Conservation (phyloP, 1,140 invertebrate species). For the Rhopalosiphum maidis region DNA sequence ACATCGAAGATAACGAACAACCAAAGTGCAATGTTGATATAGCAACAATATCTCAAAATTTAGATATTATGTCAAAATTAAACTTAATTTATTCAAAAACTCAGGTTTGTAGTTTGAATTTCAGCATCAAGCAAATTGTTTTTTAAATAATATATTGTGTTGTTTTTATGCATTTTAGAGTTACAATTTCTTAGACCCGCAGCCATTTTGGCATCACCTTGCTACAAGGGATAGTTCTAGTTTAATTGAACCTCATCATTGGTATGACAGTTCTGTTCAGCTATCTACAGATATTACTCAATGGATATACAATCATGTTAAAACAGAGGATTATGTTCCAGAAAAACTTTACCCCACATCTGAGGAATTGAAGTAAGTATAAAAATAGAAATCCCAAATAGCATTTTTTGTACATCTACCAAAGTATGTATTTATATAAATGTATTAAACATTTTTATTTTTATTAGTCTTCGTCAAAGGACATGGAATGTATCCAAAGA, state of each 20-base stretch:
- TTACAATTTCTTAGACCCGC: conserved; percentile 30
- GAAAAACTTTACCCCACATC: background rate
- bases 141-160: background rate
- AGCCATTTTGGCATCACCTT: conserved; percentile 51
- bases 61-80: conserved; percentile 6
- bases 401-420: background rate
- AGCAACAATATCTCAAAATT: background rate
- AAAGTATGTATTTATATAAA: background rate
- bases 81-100: conserved; percentile 42
- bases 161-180: background rate
- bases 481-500: conserved; percentile 11
- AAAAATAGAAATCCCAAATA: background rate
- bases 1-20: background rate
- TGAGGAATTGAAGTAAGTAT: conserved; percentile 36
- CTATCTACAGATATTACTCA: conserved; percentile 23
- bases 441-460: background rate
- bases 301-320: conserved; percentile 19
- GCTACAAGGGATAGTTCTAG: background rate
- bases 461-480: background rate
- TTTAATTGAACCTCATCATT: conserved; percentile 19
- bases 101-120: background rate
- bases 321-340: background rate
- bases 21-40: background rate
- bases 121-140: background rate
- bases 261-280: background rate